These are phyloP conservation scores for Crypturellus undulatus DNA, from an alignment of 2,113 vertebrate species.

Conservation along the genomic window DNA sequence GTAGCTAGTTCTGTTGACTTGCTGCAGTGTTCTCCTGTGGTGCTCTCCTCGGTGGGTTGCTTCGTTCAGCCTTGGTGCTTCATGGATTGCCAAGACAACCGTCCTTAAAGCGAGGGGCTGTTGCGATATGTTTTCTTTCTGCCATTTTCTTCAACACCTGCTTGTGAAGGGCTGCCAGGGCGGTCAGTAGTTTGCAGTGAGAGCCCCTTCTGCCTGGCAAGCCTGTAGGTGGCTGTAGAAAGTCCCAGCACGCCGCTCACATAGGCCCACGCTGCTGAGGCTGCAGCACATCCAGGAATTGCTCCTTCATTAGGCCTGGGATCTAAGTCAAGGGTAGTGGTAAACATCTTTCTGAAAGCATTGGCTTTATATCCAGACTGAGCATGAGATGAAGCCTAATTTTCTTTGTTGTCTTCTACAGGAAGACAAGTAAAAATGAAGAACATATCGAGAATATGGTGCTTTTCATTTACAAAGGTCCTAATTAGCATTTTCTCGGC, in stretches of 20 bases:
- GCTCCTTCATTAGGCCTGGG: conserved; percentile 6
- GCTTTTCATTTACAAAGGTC: conserved; percentile 66
- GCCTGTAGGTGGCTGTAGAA: not conserved
- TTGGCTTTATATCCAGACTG: conserved; percentile 28
- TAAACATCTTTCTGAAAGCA: conserved; percentile 66
- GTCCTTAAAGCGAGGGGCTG: not conserved
- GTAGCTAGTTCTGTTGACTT: not conserved
- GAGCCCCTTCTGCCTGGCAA: not conserved
- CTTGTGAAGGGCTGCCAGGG: not conserved
- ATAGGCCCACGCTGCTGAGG: not conserved
- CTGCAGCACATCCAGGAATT: conserved; percentile 14
- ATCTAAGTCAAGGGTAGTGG: conserved; percentile 23
- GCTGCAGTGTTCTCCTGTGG: not conserved
- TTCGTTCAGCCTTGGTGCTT: conserved; percentile 5
- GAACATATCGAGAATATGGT: conserved; percentile 24
- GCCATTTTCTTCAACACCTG: not conserved
- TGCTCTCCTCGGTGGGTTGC: not conserved
- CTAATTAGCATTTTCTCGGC: conserved; percentile 74
- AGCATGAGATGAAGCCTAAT: conserved; percentile 74
- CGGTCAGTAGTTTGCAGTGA: not conserved
- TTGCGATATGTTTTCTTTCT: not conserved
- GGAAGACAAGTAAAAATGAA: conserved; percentile 56
- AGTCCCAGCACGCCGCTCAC: not conserved
- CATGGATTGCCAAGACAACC: not conserved
- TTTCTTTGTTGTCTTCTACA: conserved; percentile 55